A percentile compares a stretch with the other conserved stretches of the same genome.
These are phyloP conservation scores for Lanius ludovicianus DNA, from an alignment of 2,113 vertebrate genomes.

Conservation along the genomic window DNA sequence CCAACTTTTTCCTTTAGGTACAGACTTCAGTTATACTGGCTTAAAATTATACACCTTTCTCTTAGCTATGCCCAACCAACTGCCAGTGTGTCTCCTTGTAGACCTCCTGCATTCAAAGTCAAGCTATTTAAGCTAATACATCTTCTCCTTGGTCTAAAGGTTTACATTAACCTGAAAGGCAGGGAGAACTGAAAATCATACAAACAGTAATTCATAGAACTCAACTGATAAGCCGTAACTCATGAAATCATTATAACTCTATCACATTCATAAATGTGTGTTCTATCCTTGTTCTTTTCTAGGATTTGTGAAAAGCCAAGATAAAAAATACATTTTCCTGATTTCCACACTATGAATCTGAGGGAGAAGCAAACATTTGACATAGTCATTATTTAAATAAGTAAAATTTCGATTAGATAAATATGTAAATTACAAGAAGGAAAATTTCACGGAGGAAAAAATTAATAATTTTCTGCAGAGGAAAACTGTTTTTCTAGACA, in stretches of 20 bases:
- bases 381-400: not conserved
- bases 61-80: not conserved
- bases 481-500: not conserved
- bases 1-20: not conserved
- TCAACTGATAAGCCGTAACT: not conserved
- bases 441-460: not conserved
- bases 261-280: not conserved
- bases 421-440: not conserved
- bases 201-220: not conserved
- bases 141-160: not conserved
- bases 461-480: not conserved
- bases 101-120: not conserved
- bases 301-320: not conserved
- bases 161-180: not conserved
- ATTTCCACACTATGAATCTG: not conserved
- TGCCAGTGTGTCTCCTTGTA: not conserved
- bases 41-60: not conserved
- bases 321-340: not conserved
- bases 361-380: not conserved
- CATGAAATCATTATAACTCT: slow-evolving; percentile 1
- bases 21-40: not conserved
- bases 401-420: not conserved
- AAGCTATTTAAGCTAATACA: not conserved
- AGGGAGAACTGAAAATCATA: not conserved
- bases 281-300: not conserved